These are phyloP conservation scores for Drosophila tani DNA, from an alignment of 1,140 invertebrate species.

Conservation along the genomic window DNA sequence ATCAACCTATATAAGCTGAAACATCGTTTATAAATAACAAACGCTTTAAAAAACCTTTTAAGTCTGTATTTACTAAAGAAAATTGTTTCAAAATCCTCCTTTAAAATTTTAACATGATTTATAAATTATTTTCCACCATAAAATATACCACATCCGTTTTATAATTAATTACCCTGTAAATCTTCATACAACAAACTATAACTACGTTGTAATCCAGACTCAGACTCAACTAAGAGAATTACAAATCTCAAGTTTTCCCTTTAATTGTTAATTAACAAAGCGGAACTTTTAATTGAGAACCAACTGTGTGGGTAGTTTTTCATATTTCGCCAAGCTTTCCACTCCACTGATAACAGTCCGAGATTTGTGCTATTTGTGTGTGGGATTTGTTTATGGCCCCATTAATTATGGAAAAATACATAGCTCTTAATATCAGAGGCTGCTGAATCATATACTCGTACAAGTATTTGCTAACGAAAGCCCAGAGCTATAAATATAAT, in stretches of 20 bases:
- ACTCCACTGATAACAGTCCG: conserved; percentile 47
- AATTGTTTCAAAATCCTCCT: too few relatives aligned
- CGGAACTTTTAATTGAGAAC: conserved; percentile 76
- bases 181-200: conserved; percentile 3
- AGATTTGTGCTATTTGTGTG: conserved; percentile 35
- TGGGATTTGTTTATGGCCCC: conserved; percentile 52
- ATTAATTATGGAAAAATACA: conserved; percentile 40
- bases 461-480: conserved; percentile 25
- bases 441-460: conserved; percentile 31
- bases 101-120: too few relatives aligned
- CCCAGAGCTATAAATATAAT: conserved; percentile 28
- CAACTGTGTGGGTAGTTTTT: conserved; percentile 21
- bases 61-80: too few relatives aligned
- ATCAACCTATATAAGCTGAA: too few relatives aligned
- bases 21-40: too few relatives aligned
- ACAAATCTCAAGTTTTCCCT: conserved; percentile 37
- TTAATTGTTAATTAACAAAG: conserved; percentile 49
- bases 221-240: conserved; percentile 31
- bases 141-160: too few relatives aligned
- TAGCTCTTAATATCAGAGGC: conserved; percentile 17
- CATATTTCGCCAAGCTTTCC: conserved; percentile 16
- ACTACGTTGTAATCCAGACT: conserved; percentile 32
- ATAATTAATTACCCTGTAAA: conserved; percentile 4
- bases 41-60: too few relatives aligned
- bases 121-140: too few relatives aligned